Base-by-base conservation (phyloP, 2,113 vertebrate species). In the Tupaia tana region DNA sequence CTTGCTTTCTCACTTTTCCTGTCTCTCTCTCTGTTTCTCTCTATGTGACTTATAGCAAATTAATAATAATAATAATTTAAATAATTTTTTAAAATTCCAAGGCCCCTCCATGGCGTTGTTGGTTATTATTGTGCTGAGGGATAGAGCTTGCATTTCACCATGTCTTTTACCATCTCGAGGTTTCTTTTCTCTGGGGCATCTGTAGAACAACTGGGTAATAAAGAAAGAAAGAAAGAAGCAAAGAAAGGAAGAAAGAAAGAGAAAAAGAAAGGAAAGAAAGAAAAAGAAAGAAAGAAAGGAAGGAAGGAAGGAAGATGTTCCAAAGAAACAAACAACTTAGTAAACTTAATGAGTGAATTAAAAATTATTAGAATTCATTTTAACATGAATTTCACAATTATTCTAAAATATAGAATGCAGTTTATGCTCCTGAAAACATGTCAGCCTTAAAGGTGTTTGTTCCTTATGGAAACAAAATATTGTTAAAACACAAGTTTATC, bases 341-440 rank as follows among this genome's bases (percentile, higher is more conserved):
- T 18, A 71, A 11, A 94, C 90, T 69, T 52, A 84, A 74, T 43
- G 25, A 86, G 20, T 77, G 63, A 82, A 67, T 79, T n/a, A 66
- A 93, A 94, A 86, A 69, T 54, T 58, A 67, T 73, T 84, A 71
- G 18, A 87, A 19, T 79, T 56, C 10, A 69, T 59, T 85, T 84
- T 52, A 92, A 9, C n/a, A 59, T 70, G 74, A 86, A 34, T 82
- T 31, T 63, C 56, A 84, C 0, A 59, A 31, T 69, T 95, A 91
- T 61, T 29, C 34, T 20, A 64, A 91, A 74, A 89, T 64, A n/a
- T 5, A 24, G 43, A 29, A n/a, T 58, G 0, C 2, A 69, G 22
- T 56, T 66, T 64, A 77, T 78, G 6, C 29, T 78, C 69, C 81
- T 78, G 89, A 78, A 77, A 89, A 34, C 56, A 63, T 56, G 59